Evolutionary conservation across 2,888 invertebrate genomes (phyloP).

Genomic region (Leucophora obtusa): DNA sequence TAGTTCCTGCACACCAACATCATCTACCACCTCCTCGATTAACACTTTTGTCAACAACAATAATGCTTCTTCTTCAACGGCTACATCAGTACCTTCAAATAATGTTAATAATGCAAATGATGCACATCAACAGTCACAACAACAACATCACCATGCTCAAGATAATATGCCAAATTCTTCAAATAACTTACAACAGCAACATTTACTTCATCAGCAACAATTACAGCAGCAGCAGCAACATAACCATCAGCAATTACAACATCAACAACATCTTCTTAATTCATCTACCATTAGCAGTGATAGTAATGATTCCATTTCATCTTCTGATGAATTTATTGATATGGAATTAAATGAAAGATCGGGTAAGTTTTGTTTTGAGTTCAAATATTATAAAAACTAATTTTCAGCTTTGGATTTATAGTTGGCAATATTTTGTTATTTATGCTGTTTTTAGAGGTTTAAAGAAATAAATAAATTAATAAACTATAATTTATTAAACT

Average conservation of each 20-base stretch:
- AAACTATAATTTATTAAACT: background rate
- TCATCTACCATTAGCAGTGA: constrained; percentile 70
- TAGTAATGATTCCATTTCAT: constrained; percentile 72
- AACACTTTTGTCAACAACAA: constrained; percentile 47
- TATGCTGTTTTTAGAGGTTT: background rate
- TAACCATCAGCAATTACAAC: constrained; percentile 26
- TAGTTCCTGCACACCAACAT: constrained; percentile 68
- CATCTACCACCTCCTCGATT: constrained; percentile 36
- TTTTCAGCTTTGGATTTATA: background rate
- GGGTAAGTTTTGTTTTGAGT: constrained; percentile 70
- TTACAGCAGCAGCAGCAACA: constrained; percentile 27
- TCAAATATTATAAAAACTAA: background rate
- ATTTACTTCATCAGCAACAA: constrained; percentile 21
- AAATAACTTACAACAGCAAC: constrained; percentile 22
- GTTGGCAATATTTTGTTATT: constrained; percentile 66
- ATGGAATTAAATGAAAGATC: constrained; percentile 72
- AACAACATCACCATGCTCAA: constrained; percentile 1
- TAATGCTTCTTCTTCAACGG: constrained; percentile 63
- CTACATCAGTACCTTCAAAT: constrained; percentile 45
- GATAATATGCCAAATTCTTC: constrained; percentile 16
- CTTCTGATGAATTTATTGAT: constrained; percentile 72
- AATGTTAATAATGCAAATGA: background rate
- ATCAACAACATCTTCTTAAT: constrained; percentile 61
- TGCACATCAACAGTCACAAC: constrained; percentile 10
- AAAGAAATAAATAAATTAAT: background rate